Evolutionary conservation across 2,113 vertebrate species (phyloP), one percentile per base, ranked within the genome.

Genomic region (Albula goreensis): DNA sequence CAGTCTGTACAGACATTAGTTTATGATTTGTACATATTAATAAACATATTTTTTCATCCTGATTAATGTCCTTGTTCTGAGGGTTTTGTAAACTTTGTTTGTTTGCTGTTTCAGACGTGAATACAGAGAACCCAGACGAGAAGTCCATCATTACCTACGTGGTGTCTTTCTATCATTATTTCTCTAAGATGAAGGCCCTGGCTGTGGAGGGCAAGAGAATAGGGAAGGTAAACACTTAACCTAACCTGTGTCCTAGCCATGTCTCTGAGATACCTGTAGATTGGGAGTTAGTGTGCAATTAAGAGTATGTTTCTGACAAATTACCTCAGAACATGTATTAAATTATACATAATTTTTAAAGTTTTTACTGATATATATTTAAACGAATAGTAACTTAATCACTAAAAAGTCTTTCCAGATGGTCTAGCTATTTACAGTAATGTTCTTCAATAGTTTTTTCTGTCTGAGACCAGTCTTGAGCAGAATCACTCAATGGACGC

Each of bases 141-240:
- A 99, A 99, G 92, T 99, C 98, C 86, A 98, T 99, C 93, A 98
- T 99, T 89, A 99, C 98, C 7, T 99, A 99, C 0, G 98, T 99
- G 60, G 98, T 98, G 9, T 96, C 98, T 56, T 99, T 97, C 92
- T 99, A 99, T 91, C 98, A 99, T 90, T 99, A 99, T 90, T 99
- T 99, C 96, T 99, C 97, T 90, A 99, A 99, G 94, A 99, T 99
- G 98, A 99, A 99, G 93, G 98, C 98, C 2, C 93, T 99, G 90
- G 98, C 98, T 0, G 98, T 99, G 88, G 98, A 99, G 87, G 98
- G 98, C 81, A 99, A 99, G 90, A 94, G 98, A 70, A 97, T 99
- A 0, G 98, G 98, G 85, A 99, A 99, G 97, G 98, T 99, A 92
- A 63, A 50, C 8, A 57, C 22, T 25, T 48, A 51, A 53, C 8